Conservation (phyloP, 1,140 invertebrate species). For the Calycopis cecrops region DNA sequence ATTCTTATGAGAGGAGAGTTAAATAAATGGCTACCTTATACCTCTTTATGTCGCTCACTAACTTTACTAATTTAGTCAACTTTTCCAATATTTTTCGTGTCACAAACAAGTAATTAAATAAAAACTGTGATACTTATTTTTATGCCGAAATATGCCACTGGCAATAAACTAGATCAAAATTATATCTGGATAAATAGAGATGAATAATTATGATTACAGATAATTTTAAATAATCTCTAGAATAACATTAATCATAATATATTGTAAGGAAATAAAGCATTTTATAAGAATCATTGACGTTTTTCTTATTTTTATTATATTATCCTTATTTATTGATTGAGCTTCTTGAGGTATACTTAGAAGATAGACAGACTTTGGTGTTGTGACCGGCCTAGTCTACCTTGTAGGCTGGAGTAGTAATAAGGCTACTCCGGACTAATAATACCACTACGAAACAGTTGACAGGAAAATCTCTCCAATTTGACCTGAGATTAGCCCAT, state of each 20-base stretch:
- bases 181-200: conserved; percentile 16
- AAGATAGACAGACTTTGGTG: no score
- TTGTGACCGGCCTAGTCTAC: no score
- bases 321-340: no score
- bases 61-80: conserved; percentile 24
- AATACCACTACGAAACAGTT: no score
- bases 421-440: no score
- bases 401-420: no score
- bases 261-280: conserved; percentile 40
- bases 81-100: conserved; percentile 34
- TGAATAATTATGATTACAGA: conserved; percentile 18
- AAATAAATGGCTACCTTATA: conserved; percentile 25
- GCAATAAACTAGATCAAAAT: conserved; percentile 64
- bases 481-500: no score
- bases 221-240: conserved; percentile 10
- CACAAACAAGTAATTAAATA: conserved; percentile 65
- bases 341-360: no score
- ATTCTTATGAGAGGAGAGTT: conserved; percentile 25
- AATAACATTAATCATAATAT: conserved; percentile 21
- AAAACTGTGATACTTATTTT: conserved; percentile 74
- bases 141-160: conserved; percentile 58
- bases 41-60: conserved; percentile 21
- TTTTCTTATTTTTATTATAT: conserved; percentile 24
- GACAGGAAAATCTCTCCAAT: no score
- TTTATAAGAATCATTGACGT: conserved; percentile 17